phyloP scores from a whole-genome alignment of 2,113 vertebrate species.

The Sander vitreus region DNA sequence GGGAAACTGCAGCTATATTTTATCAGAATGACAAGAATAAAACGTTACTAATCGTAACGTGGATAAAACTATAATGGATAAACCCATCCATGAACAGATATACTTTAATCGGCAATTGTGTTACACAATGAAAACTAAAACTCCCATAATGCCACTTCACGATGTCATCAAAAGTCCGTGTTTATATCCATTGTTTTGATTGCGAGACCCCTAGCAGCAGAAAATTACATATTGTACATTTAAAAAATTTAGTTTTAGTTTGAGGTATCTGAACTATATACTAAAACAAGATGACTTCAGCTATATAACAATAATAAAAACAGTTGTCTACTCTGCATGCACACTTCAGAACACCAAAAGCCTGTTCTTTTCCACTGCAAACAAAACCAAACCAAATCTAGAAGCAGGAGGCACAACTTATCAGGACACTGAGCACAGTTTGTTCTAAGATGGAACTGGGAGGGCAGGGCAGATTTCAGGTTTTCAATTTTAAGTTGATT shows the following conservation, averaged over 20 bases:
- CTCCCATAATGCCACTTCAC: too few relatives aligned
- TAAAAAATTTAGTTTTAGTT: neutral
- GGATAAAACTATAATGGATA: too few relatives aligned
- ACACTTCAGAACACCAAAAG: constrained; percentile 52
- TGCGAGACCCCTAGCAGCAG: too few relatives aligned
- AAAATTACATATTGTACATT: too few relatives aligned
- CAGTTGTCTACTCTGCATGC: constrained; percentile 57
- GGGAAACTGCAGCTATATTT: too few relatives aligned
- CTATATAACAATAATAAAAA: constrained; percentile 32
- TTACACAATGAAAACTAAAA: too few relatives aligned
- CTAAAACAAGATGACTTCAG: neutral
- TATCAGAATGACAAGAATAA: too few relatives aligned
- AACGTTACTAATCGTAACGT: too few relatives aligned
- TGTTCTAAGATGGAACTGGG: constrained; percentile 33
- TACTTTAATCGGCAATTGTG: too few relatives aligned
- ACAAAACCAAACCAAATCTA: constrained; percentile 50
- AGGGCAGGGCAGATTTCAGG: constrained; percentile 11
- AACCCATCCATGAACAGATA: too few relatives aligned
- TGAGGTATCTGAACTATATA: neutral
- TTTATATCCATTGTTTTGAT: too few relatives aligned
- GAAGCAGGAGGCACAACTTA: constrained; percentile 55
- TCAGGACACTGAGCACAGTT: constrained; percentile 88
- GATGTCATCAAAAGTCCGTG: too few relatives aligned
- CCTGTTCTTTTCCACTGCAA: constrained; percentile 47
- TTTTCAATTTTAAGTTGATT: constrained; percentile 68